A percentile compares a stretch with the other conserved stretches of the same genome.
Evolutionary conservation across 2,797 vertebrate genomes (phyloP).

Genomic region (Hoplostethus atlanticus): DNA sequence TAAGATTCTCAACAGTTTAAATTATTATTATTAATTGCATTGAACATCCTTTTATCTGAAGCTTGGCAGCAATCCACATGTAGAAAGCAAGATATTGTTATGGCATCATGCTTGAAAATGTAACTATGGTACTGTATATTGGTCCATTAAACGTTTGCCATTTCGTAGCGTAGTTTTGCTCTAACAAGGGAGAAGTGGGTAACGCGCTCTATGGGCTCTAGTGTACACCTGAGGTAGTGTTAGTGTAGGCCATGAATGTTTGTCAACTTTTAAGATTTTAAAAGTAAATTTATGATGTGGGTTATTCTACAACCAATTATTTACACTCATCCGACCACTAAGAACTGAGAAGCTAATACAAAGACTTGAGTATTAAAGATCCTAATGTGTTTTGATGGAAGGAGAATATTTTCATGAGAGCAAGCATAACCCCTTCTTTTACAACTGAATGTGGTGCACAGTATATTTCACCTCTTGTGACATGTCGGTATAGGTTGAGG

Average conservation of each 20-base stretch:
- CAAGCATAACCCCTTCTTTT: neutral
- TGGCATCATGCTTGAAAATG: conserved; percentile 22
- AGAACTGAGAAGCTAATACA: conserved; percentile 8
- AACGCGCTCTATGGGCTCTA: conserved; percentile 41
- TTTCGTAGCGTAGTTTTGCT: neutral
- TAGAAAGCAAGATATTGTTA: conserved; percentile 46
- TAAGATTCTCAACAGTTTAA: conserved; percentile 7
- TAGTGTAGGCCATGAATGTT: conserved; percentile 65
- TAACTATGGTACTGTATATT: conserved; percentile 11
- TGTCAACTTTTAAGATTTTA: conserved; percentile 24
- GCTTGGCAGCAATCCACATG: conserved; percentile 51
- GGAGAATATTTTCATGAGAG: neutral
- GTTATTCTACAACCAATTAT: conserved; percentile 33
- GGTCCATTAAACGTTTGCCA: conserved; percentile 3
- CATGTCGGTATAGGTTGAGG: neutral
- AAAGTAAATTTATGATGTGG: conserved; percentile 8
- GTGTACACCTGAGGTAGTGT: conserved; percentile 81
- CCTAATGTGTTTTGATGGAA: neutral
- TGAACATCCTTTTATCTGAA: conserved; percentile 10
- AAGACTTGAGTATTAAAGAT: neutral
- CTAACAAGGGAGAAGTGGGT: neutral
- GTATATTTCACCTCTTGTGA: neutral
- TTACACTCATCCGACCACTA: conserved; percentile 17
- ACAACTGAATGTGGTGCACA: conserved; percentile 1
- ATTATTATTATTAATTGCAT: conserved; percentile 7